phyloP scores from a whole-genome alignment of 2,797 vertebrate species.

The Lates japonicus region DNA sequence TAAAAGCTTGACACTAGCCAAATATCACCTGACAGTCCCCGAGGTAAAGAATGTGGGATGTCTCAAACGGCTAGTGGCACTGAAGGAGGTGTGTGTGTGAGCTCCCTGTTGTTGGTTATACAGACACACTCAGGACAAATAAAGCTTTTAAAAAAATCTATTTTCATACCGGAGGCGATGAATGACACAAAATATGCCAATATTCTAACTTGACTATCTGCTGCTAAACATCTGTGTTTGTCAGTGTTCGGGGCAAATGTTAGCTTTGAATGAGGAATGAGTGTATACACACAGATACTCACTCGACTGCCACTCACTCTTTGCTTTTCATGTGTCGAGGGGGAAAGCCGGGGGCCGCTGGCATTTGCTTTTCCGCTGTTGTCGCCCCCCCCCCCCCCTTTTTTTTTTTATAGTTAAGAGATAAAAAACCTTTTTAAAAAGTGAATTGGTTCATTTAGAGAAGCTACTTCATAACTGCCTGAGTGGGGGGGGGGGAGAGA shows the following conservation, averaged over 20 bases:
- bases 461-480: slow-evolving; percentile 62
- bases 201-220: slow-evolving; percentile 81
- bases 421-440: slow-evolving; percentile 50
- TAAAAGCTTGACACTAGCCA: slow-evolving; percentile 61
- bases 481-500: slow-evolving; percentile 19
- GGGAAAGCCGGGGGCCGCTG: slow-evolving; percentile 43
- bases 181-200: slow-evolving; percentile 77
- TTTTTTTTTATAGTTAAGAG: slow-evolving; percentile 48
- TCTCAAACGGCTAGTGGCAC: slow-evolving; percentile 47
- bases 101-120: slow-evolving; percentile 77
- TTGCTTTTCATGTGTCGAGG: slow-evolving; percentile 75
- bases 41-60: slow-evolving; percentile 41
- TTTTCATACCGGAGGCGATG: slow-evolving; percentile 84
- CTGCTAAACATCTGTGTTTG: slow-evolving; percentile 87
- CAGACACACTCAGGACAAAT: slow-evolving; percentile 87
- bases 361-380: slow-evolving; percentile 65
- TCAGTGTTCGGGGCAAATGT: slow-evolving; percentile 82
- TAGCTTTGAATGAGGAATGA: slow-evolving; percentile 79
- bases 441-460: slow-evolving; percentile 54
- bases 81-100: slow-evolving; percentile 56
- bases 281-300: slow-evolving; percentile 83
- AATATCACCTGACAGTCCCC: slow-evolving; percentile 44
- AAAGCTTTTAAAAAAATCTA: slow-evolving; percentile 79
- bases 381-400: not conserved
- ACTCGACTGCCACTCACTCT: slow-evolving; percentile 81